These are phyloP conservation scores for Lycorma delicatula DNA, from an alignment of 1,140 invertebrate species.

Conservation along the genomic window DNA sequence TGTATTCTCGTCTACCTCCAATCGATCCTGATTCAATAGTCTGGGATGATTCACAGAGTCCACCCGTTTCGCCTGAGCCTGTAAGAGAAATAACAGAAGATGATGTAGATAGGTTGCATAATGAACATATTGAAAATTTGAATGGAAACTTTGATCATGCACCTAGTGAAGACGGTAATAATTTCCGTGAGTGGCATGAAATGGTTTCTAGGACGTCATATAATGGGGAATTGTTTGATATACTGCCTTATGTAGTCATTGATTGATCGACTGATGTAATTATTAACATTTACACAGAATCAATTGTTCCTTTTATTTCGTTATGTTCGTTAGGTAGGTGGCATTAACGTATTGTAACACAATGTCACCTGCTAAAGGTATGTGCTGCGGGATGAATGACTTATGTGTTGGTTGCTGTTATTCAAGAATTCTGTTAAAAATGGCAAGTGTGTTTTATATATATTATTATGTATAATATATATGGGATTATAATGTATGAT, in stretches of 20 bases:
- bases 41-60: conserved; percentile 37
- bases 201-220: conserved; percentile 56
- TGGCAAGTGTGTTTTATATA: too few species aligned
- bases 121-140: conserved; percentile 43
- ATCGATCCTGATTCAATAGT: conserved; percentile 47
- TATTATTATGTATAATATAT: too few species aligned
- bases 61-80: conserved; percentile 28
- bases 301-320: too few species aligned
- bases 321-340: too few species aligned
- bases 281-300: too few species aligned
- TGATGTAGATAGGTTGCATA: conserved; percentile 39
- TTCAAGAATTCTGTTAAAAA: too few species aligned
- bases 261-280: too few species aligned
- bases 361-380: too few species aligned
- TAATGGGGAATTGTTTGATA: conserved; percentile 63
- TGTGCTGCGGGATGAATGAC: too few species aligned
- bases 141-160: conserved; percentile 51
- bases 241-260: conserved; percentile 88
- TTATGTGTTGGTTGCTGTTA: too few species aligned
- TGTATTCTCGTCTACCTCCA: conserved; percentile 51
- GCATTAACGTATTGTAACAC: too few species aligned
- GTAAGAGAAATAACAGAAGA: conserved; percentile 31
- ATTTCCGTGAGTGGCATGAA: conserved; percentile 78
- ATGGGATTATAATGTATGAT: too few species aligned
- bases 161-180: conserved; percentile 26